Evolutionary conservation across 2,113 vertebrate species (phyloP).

Genomic region (Choloepus hoffmanni): DNA sequence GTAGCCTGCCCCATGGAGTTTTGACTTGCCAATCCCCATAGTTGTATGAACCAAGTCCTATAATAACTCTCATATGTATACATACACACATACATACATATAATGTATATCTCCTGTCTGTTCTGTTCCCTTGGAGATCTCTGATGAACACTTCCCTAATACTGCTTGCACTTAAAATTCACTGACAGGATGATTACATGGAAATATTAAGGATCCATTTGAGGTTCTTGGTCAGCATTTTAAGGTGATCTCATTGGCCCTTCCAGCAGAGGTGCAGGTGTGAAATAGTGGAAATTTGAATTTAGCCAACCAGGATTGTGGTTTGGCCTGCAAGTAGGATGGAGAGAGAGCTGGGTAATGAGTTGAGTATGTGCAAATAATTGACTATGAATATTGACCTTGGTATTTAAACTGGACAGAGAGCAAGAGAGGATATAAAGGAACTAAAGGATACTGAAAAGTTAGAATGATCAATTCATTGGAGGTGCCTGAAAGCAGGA

Average conservation of each 20-base stretch:
- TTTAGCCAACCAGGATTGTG: background rate
- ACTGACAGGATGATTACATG: background rate
- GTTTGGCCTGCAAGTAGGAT: background rate
- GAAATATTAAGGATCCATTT: background rate
- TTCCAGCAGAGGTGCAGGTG: background rate
- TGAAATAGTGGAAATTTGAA: background rate
- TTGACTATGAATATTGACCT: background rate
- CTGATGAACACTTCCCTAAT: too few relatives aligned
- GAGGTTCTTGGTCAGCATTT: background rate
- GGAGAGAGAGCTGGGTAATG: background rate
- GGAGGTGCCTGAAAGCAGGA: background rate
- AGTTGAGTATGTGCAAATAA: background rate
- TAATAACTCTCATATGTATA: too few relatives aligned
- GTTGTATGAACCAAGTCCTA: too few relatives aligned
- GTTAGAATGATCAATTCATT: background rate
- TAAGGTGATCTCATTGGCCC: background rate
- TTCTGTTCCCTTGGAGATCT: too few relatives aligned
- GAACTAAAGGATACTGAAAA: background rate
- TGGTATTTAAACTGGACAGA: background rate
- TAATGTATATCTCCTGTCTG: too few relatives aligned
- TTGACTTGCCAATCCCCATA: too few relatives aligned
- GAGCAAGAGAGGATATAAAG: background rate
- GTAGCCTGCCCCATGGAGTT: too few relatives aligned
- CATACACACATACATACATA: too few relatives aligned
- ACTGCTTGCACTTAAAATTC: background rate